A percentile compares a stretch with the other conserved stretches of the same genome.
These are phyloP conservation scores for Pachycephus smyrnensis DNA, from an alignment of 2,888 invertebrate genomes.

Conservation along the genomic window DNA sequence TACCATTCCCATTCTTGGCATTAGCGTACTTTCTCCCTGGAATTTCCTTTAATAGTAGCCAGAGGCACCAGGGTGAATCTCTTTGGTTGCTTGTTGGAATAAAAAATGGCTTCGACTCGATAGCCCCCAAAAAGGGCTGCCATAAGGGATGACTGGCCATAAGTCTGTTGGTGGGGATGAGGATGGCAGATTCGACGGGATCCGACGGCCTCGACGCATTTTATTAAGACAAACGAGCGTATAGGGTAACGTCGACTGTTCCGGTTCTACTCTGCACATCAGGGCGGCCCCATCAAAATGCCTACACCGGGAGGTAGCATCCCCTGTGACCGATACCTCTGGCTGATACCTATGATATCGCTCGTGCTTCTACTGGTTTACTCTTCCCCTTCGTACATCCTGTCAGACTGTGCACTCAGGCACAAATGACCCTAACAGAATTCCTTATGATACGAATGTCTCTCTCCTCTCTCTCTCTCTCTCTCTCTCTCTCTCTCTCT, in stretches of 20 bases:
- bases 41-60: not conserved
- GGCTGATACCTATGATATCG: not conserved
- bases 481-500: not conserved
- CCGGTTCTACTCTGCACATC: not conserved
- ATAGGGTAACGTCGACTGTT: constrained; percentile 3
- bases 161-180: constrained; percentile 36
- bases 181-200: constrained; percentile 2
- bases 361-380: not conserved
- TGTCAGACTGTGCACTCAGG: not conserved
- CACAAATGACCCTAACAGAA: not conserved
- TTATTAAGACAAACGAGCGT: constrained; percentile 55
- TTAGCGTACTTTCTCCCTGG: not conserved
- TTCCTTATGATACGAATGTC: not conserved
- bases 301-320: not conserved
- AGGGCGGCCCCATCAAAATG: not conserved
- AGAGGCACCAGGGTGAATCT: not conserved
- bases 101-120: constrained; percentile 5
- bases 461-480: not conserved
- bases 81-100: not conserved
- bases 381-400: not conserved
- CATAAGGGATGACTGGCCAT: constrained; percentile 43
- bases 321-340: not conserved
- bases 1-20: not conserved
- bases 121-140: not conserved
- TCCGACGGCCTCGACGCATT: constrained; percentile 42